phyloP scores from a whole-genome alignment of 2,113 vertebrate genomes.

The Sakesphorus luctuosus region DNA sequence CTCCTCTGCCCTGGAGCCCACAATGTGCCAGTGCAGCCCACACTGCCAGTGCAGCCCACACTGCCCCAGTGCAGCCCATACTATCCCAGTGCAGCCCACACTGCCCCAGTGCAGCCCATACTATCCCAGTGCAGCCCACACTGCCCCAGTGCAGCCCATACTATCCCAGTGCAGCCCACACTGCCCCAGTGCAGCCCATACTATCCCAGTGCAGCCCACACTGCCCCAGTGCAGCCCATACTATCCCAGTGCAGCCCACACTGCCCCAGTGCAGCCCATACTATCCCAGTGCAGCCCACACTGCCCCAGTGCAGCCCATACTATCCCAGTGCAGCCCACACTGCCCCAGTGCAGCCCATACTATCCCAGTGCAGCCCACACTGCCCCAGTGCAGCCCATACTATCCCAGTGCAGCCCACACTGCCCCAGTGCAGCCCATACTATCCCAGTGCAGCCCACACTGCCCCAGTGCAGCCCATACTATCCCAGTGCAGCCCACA shows the following conservation, averaged over 20 bases:
- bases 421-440: not conserved
- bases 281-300: not conserved
- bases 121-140: not conserved
- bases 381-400: not conserved
- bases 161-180: not conserved
- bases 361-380: not conserved
- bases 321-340: not conserved
- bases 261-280: not conserved
- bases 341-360: fast-evolving
- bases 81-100: no score
- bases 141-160: fast-evolving
- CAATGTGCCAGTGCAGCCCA: no score
- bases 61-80: no score
- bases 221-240: no score
- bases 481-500: not conserved
- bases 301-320: not conserved
- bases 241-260: fast-evolving
- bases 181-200: not conserved
- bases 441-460: not conserved
- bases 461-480: not conserved
- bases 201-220: not conserved
- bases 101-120: no score
- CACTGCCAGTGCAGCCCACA: no score
- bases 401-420: not conserved
- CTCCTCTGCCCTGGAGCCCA: not conserved